Evolutionary conservation across 2,888 invertebrate genomes (phyloP), one percentile per base, ranked within the genome.

Genomic region (Epinotia bilunana): DNA sequence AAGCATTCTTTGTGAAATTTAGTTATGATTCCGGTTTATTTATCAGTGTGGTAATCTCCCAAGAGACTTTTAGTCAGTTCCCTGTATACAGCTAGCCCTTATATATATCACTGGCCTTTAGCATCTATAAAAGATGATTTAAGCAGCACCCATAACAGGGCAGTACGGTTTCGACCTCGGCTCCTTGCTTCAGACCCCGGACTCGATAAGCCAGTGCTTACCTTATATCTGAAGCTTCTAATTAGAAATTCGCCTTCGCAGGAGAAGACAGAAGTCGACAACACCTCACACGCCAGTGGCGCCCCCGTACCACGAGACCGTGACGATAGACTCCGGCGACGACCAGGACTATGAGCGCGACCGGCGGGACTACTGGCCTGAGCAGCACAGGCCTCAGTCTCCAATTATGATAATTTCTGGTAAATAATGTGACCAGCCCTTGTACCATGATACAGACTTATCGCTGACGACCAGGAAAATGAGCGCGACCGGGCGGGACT

Each of bases 211-310:
- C 23, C 20, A 12, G n/a, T 20, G 4, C 12, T 46, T 6, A 4
- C 11, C 12, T 46, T 6, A 4, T 23, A 46, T 16, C 12, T 64
- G 28, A 33, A 18, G 13, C 20, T 33, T 53, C 28, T 43, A 65
- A 65, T 28, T 28, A 28, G 23, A 28, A 28, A 28, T 28, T 63
- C 46, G 6, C 20, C 13, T 39, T 76, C 64, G 28, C 83, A 93
- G 93, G 77, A 86, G 91, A 81, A 83, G 92, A 78, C 90, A 90
- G 78, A 94, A 92, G 79, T 94, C 94, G 0, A 86, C 90, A 68
- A 97, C 97, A 0, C 97, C 97, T 0, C 97, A 97, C 86, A 97
- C 97, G 3, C 97, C 97, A 0, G 92, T 95, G 0, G 91, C 93
- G 68, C 96, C 96, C 1, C 95, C 95, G 1, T 95, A 94, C 84